phyloP scores from a whole-genome alignment of 2,888 invertebrate genomes.

The Phoronis australis region DNA sequence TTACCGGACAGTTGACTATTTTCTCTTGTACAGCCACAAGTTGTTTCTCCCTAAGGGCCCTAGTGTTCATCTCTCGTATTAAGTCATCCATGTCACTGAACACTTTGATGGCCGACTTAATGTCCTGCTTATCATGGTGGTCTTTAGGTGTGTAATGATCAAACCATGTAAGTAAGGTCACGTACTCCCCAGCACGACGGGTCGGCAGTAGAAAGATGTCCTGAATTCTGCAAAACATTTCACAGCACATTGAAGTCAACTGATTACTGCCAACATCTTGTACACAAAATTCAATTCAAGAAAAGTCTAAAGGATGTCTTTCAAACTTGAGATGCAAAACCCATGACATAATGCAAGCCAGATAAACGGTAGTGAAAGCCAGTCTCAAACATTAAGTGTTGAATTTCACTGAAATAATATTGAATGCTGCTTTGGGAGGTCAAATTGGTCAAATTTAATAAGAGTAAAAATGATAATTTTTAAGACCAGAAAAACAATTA shows the following conservation, averaged over 20 bases:
- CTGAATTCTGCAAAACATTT: slow-evolving; percentile 38
- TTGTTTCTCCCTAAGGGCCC: slow-evolving; percentile 37
- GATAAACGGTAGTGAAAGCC: too few relatives aligned
- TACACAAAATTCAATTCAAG: too few relatives aligned
- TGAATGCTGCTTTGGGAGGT: too few relatives aligned
- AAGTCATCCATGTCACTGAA: slow-evolving; percentile 34
- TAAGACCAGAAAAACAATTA: too few relatives aligned
- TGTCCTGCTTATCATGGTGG: slow-evolving; percentile 42
- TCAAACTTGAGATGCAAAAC: too few relatives aligned
- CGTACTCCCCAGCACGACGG: slow-evolving; percentile 39
- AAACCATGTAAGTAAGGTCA: slow-evolving; percentile 44
- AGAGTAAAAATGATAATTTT: too few relatives aligned
- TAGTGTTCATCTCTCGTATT: slow-evolving; percentile 35
- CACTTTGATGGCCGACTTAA: slow-evolving; percentile 30
- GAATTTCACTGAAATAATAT: too few relatives aligned
- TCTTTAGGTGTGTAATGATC: slow-evolving; percentile 39
- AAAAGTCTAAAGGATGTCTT: too few relatives aligned
- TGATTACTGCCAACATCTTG: too few relatives aligned
- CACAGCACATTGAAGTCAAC: background rate
- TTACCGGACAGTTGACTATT: slow-evolving; percentile 44
- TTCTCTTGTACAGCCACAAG: slow-evolving; percentile 33
- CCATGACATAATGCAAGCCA: too few relatives aligned
- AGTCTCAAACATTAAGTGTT: too few relatives aligned
- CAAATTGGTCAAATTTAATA: too few relatives aligned
- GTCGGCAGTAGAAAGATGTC: slow-evolving; percentile 52